phyloP scores from a whole-genome alignment of 2,113 vertebrate species.

The Theristicus caerulescens region DNA sequence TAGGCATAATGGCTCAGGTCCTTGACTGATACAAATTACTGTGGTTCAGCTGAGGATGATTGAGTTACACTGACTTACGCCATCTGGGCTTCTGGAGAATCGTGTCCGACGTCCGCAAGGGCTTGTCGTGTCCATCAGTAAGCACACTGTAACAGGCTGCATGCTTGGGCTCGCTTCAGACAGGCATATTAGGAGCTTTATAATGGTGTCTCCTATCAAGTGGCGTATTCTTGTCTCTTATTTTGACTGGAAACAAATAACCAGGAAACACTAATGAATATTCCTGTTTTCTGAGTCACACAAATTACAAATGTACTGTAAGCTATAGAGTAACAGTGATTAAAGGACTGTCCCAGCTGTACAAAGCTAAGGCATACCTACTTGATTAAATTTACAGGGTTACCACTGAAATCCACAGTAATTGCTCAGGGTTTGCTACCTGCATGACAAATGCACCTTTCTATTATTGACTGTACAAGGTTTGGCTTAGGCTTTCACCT shows the following conservation, averaged over 20 bases:
- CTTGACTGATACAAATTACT: slow-evolving; percentile 23
- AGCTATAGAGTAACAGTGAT: neutral
- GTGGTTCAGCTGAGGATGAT: neutral
- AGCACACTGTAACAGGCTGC: neutral
- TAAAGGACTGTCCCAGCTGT: neutral
- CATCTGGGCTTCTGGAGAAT: neutral
- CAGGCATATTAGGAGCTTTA: neutral
- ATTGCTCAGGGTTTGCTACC: neutral
- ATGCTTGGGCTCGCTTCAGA: neutral
- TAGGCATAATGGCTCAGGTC: neutral
- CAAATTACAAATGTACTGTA: accelerated
- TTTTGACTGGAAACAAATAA: neutral
- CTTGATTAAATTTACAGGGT: neutral
- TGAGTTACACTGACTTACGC: neutral
- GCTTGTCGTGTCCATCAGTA: neutral
- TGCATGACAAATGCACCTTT: slow-evolving; percentile 13
- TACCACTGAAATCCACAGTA: neutral
- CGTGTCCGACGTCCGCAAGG: accelerated
- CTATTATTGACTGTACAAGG: neutral
- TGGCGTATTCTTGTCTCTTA: accelerated
- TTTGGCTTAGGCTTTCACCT: neutral
- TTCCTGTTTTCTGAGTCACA: neutral
- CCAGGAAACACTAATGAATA: neutral
- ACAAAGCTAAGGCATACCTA: neutral
- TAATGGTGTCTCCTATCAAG: neutral